Evolutionary conservation across 2,113 vertebrate genomes (phyloP).

Genomic region (Crotalus tigris): DNA sequence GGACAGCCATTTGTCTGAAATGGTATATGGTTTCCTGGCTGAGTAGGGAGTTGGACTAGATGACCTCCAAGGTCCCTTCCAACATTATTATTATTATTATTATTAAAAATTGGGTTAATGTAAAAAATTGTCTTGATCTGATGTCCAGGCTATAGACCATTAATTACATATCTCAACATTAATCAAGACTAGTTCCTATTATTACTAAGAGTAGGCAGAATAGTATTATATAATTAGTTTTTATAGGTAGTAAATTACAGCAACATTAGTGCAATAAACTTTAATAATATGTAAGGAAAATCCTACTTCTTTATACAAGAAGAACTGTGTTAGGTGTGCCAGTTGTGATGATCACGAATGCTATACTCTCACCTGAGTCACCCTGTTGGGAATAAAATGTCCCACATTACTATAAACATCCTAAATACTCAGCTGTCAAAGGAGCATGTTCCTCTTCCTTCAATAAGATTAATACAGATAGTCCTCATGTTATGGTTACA

Average conservation of each 20-base stretch:
- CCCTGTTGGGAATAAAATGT: background rate
- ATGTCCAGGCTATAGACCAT: background rate
- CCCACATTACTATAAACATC: background rate
- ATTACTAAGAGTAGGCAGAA: background rate
- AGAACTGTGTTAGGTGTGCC: background rate
- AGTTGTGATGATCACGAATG: background rate
- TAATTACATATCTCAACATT: background rate
- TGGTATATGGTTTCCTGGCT: too few species aligned
- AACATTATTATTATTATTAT: too few species aligned
- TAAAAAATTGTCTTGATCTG: background rate
- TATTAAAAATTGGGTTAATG: background rate
- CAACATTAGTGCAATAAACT: background rate
- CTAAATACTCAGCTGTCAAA: background rate
- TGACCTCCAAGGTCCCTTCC: too few species aligned
- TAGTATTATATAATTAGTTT: background rate
- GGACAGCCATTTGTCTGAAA: too few species aligned
- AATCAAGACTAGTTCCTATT: background rate
- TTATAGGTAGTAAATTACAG: background rate
- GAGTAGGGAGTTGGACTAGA: too few species aligned
- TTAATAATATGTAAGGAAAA: background rate
- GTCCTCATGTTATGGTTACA: background rate
- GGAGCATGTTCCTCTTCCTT: background rate
- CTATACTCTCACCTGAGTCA: too few species aligned
- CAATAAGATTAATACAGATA: background rate
- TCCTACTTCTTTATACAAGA: background rate